A percentile compares a stretch with the other conserved stretches of the same genome.
Conservation (phyloP, 2,888 invertebrate genomes). For the Ophion slaviceki region DNA sequence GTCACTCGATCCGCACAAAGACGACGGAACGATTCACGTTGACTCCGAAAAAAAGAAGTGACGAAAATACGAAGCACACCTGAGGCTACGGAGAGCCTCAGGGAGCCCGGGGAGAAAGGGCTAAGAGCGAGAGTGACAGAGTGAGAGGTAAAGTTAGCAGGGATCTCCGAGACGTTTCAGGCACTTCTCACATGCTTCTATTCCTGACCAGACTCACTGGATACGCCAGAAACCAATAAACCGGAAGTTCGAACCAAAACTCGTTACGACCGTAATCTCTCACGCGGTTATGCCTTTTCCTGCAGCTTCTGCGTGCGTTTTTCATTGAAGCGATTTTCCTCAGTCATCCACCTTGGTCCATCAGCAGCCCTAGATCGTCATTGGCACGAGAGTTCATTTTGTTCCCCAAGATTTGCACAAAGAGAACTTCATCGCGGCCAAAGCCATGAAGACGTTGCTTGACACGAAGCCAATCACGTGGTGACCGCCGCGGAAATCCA, state of each 20-base stretch:
- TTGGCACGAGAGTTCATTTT: too few relatives aligned
- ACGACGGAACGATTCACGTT: conserved; percentile 22
- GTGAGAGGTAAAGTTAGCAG: neutral
- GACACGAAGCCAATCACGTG: too few relatives aligned
- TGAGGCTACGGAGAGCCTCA: neutral
- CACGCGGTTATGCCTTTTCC: neutral
- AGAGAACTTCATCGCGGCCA: too few relatives aligned
- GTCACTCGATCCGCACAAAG: neutral
- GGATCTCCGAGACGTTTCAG: neutral
- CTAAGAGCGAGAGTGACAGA: neutral
- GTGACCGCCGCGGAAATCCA: neutral
- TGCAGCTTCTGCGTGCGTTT: neutral
- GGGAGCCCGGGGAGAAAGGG: neutral
- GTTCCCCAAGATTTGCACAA: too few relatives aligned
- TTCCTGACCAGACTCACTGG: too few relatives aligned
- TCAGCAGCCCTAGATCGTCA: too few relatives aligned
- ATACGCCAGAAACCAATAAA: neutral
- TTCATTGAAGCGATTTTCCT: neutral
- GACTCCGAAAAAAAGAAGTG: conserved; percentile 10
- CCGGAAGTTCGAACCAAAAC: conserved; percentile 18
- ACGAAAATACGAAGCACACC: conserved; percentile 10
- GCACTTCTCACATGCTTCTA: too few relatives aligned
- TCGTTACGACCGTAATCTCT: neutral
- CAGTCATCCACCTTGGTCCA: too few relatives aligned
- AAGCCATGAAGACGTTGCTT: too few relatives aligned